These are phyloP conservation scores for Tricholaema leucomelas DNA, from an alignment of 2,113 vertebrate genomes.

Conservation along the genomic window DNA sequence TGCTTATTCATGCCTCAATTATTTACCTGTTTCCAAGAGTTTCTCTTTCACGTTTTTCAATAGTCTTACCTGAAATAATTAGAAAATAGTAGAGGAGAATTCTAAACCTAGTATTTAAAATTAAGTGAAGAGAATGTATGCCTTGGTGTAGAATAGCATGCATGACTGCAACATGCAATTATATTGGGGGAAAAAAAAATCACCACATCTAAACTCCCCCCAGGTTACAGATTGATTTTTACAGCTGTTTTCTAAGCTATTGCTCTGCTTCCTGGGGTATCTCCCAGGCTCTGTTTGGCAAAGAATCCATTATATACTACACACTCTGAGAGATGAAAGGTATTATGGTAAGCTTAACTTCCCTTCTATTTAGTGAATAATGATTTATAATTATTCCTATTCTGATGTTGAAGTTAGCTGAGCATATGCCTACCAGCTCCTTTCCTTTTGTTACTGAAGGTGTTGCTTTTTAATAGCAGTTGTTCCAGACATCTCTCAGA, in stretches of 20 bases:
- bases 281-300: background rate
- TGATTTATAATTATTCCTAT: slow-evolving; percentile 42
- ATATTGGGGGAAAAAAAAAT: background rate
- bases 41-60: background rate
- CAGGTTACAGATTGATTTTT: slow-evolving; percentile 43
- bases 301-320: background rate
- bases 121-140: slow-evolving; percentile 15
- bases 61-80: slow-evolving; percentile 49
- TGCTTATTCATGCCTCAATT: slow-evolving; percentile 19
- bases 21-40: slow-evolving; percentile 16
- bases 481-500: background rate
- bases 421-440: slow-evolving; percentile 3
- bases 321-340: slow-evolving; percentile 32
- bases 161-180: slow-evolving; percentile 33
- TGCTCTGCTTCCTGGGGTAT: slow-evolving; percentile 50
- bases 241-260: slow-evolving; percentile 50
- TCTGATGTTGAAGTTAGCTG: slow-evolving; percentile 1
- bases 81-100: slow-evolving; percentile 23
- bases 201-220: background rate
- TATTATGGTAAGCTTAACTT: slow-evolving; percentile 45
- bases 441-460: slow-evolving; percentile 19
- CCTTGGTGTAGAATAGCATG: background rate
- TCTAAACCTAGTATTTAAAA: slow-evolving; percentile 53
- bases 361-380: slow-evolving; percentile 24
- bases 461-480: slow-evolving; percentile 3